These are phyloP conservation scores for Chrysina gloriosa DNA, from an alignment of 2,888 invertebrate genomes.

Conservation along the genomic window DNA sequence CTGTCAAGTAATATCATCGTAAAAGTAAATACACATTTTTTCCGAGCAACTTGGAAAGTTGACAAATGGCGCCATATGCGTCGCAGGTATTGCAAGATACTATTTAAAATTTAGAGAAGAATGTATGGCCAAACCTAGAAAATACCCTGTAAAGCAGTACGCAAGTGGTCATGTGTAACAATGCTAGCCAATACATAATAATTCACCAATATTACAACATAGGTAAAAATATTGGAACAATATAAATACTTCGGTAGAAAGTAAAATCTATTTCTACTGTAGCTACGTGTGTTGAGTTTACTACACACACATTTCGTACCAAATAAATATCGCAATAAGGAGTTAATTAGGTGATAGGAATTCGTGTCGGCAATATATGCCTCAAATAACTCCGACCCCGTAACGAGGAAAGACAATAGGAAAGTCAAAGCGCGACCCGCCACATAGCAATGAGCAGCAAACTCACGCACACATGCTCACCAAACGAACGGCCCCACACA, in stretches of 20 bases:
- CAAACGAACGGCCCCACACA: neutral
- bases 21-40: too few species aligned
- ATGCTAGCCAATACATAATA: constrained; percentile 9
- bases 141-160: neutral
- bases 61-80: too few species aligned
- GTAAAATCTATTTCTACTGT: constrained; percentile 30
- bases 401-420: constrained; percentile 34
- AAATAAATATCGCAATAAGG: constrained; percentile 37
- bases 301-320: constrained; percentile 25
- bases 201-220: constrained; percentile 29
- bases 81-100: too few species aligned
- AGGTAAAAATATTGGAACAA: constrained; percentile 35
- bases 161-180: constrained; percentile 15
- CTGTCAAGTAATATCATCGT: too few species aligned
- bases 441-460: constrained; percentile 26
- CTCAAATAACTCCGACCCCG: constrained; percentile 34
- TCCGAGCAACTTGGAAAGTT: too few species aligned
- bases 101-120: too few species aligned
- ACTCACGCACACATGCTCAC: constrained; percentile 3
- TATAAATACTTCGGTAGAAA: constrained; percentile 35
- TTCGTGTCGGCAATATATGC: constrained; percentile 34
- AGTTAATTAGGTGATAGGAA: constrained; percentile 37
- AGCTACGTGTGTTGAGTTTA: constrained; percentile 14
- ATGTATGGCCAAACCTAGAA: neutral
- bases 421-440: constrained; percentile 28